Base-by-base conservation (phyloP, 2,113 vertebrate genomes). In the Pycnonotus jocosus region DNA sequence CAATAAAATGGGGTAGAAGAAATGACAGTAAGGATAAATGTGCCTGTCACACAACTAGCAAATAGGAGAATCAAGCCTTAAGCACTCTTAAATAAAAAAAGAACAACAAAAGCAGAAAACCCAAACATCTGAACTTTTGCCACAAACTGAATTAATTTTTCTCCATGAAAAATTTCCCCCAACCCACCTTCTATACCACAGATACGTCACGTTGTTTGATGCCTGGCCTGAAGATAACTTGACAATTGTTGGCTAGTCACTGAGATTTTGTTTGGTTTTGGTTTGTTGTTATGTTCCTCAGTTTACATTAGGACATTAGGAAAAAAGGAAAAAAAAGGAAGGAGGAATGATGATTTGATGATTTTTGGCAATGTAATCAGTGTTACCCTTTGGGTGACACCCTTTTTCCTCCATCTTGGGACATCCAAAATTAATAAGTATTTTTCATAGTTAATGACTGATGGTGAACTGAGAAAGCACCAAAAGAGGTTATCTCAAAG, bases 21-120 rank as follows among this genome's bases (percentile, higher is more conserved):
- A 92, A 76, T 87, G 96, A 94, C 94, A 96, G 71, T 82, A 35
- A 94, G 91, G 82, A 97, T 95, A 95, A 96, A 96, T 96, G 89
- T 61, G 73, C 69, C 85, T 95, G 85, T 92, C 96, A 94, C 73
- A 78, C 30, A 90, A 72, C 37, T 56, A 84, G 80, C 73, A 89
- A 87, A 89, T 25, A 68, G 72, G 22, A 81, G 92, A 93, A 91
- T 86, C 80, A 81, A 94, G 91, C 93, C 92, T 80, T 96, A 92
- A 97, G 94, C 92, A 94, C 21, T 82, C 69, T 64, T 92, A 89
- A 92, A 90, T 73, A 92, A 87, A 90, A 91, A 70, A 31, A 58
- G 31, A 81, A 47, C 28, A 92, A 86, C 61, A 89, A 84, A 72
- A 68, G 61, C 37, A 93, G 76, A 91, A 85, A 95, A 15, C 24